Evolutionary conservation across 2,113 vertebrate species (phyloP), one percentile per base, ranked within the genome.

Genomic region (Xerus inauris): DNA sequence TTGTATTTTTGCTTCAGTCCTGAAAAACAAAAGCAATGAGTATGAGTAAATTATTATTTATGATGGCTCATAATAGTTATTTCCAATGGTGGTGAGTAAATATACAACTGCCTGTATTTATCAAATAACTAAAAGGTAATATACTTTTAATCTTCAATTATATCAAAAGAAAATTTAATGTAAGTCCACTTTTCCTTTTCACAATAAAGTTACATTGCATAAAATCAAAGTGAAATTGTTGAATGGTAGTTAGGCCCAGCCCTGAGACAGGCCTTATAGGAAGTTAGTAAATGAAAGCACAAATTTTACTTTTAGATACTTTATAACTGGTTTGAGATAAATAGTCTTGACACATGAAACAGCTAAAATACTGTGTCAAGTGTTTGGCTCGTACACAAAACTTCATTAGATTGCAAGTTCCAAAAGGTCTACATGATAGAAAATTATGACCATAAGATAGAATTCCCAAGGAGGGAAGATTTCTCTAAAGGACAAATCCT

Each of bases 211-310:
- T 57, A 0, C 76, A 77, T 1, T 6, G 85, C 38, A 93, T 65
- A 62, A 57, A 91, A 64, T 62, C 8, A 79, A 91, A 51, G 64
- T 28, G 89, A 86, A 91, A 62, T 89, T 45, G 77, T 83, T 80
- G 64, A 91, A 49, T 1, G 80, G 6, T 9, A 69, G 0, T 51
- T 96, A n/a, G 24, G 7, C 3, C 14, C 28, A 92, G 1, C 8
- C 12, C 10, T 88, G 16, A 79, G 8, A 20, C 72, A 79, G 72
- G 24, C 2, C 5, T 88, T 94, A 5, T 69, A 4, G 47, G 5
- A 24, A 88, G 28, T 42, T 64, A 3, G 11, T 38, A 83, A 59
- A 2, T 54, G 11, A 83, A 91, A 76, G 20, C 10, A 40, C 1
- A 69, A 14, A 80, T 80, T 80, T 93, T 73, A 87, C 26, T 59